These are phyloP conservation scores for Meloidogyne chitwoodi DNA, from an alignment of 1,140 invertebrate genomes.

Conservation along the genomic window DNA sequence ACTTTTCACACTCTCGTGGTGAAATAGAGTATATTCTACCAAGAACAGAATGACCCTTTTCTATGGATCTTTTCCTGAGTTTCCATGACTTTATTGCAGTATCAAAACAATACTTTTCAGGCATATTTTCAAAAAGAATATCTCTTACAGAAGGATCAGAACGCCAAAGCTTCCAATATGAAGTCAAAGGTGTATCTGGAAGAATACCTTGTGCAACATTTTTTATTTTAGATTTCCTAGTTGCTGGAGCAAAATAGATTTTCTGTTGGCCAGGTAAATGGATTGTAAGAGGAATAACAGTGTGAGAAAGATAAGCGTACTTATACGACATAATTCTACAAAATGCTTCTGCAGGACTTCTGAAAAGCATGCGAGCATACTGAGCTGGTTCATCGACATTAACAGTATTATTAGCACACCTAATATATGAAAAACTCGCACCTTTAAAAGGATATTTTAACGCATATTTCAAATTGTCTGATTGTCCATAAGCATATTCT, in stretches of 20 bases:
- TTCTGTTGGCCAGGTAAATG: not conserved
- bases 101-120: not conserved
- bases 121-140: constrained; percentile 12
- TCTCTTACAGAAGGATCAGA: not conserved
- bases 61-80: not conserved
- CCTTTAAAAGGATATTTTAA: constrained; percentile 3
- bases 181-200: not conserved
- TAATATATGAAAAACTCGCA: not conserved
- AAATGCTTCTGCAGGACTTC: not conserved
- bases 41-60: not conserved
- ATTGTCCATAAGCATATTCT: not conserved
- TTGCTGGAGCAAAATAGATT: not conserved
- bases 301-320: not conserved
- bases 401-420: not conserved
- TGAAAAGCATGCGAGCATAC: not conserved
- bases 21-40: not conserved
- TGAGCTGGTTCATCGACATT: not conserved
- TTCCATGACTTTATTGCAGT: not conserved
- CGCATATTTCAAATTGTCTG: not conserved
- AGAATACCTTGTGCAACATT: not conserved
- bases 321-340: not conserved
- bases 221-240: not conserved
- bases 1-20: not conserved
- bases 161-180: not conserved
- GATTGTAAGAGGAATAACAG: not conserved